Conservation (phyloP, 2,113 vertebrate species). For the Corythornis madagascariensis region DNA sequence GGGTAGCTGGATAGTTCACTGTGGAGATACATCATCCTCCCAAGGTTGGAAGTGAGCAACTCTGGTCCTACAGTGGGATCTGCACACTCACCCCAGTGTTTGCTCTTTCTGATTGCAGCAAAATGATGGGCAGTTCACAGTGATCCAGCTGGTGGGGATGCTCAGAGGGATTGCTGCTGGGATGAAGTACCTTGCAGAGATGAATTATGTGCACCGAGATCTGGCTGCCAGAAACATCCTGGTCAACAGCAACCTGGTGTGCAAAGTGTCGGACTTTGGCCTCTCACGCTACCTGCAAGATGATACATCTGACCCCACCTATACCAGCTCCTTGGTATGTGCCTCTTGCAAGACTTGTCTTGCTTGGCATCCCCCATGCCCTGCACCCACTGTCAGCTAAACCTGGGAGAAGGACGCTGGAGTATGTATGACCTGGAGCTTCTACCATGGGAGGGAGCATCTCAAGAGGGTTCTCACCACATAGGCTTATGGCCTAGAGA, state of each 20-base stretch:
- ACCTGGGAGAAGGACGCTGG: not conserved
- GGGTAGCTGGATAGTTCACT: not conserved
- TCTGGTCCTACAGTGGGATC: not conserved
- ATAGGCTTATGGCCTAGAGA: fast-evolving
- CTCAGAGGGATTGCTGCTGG: constrained; percentile 94
- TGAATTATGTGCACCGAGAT: constrained; percentile 97
- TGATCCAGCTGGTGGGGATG: constrained; percentile 99
- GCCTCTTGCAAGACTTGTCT: fast-evolving
- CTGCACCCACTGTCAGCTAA: not conserved
- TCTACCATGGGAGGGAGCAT: not conserved
- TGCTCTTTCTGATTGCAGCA: constrained; percentile 76
- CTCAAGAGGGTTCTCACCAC: not conserved
- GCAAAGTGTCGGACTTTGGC: constrained; percentile 97
- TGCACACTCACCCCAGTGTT: not conserved
- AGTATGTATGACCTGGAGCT: not conserved
- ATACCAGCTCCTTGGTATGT: constrained; percentile 96
- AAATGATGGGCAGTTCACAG: constrained; percentile 98
- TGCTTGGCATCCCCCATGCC: not conserved
- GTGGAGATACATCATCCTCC: not conserved
- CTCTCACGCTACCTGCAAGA: constrained; percentile 97
- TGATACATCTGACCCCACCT: constrained; percentile 95
- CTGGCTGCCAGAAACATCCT: constrained; percentile 97
- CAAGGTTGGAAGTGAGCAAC: not conserved
- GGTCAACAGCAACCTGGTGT: constrained; percentile 98
- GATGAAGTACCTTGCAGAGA: constrained; percentile 98